Base-by-base conservation (phyloP, 2,888 invertebrate genomes). In the Drosophila falleni region DNA sequence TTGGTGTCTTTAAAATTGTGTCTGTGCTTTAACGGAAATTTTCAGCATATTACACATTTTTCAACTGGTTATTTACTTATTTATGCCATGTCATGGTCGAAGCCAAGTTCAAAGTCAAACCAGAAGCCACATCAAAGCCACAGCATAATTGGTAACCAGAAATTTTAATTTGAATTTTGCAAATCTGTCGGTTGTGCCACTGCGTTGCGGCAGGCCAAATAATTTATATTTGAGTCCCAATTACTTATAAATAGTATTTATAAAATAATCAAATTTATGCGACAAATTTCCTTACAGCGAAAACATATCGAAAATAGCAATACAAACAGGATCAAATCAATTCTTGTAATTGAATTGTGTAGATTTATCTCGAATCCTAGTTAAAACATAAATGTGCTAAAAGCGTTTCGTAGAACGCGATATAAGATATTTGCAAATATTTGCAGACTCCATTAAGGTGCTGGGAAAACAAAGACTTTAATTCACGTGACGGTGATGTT, bases 61-160 rank as follows among this genome's bases (percentile, higher is more conserved):
- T 35, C 37, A 26, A 13, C 37, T 54, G 54, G 50, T 56, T 75
- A 62, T 70, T 65, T 66, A 62, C 62, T 75, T 70, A 75, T 75
- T 74, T 64, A 74, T 70, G 60, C 50, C 60, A 46, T 47, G 41
- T 53, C 54, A 42, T 53, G 62, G 42, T 26, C 50, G 56, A 35
- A 42, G 47, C 58, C 58, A 68, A 72, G 62, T 72, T 77, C 78
- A 77, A 77, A 75, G 76, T 41, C 62, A 56, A 58, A 26, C 41
- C 69, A 50, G 65, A 74, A 73, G 73, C 82, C 82, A 83, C 87
- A 83, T 83, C 82, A 83, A 83, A 87, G 83, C 55, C 35, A 16
- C 50, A 51, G 35, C 51, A 47, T 83, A 87, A 83, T 87, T 83
- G 87, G 78, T 70, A 71, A 41, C 50, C 55, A 65, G 49, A 83